Evolutionary conservation across 1,140 invertebrate species (phyloP), one percentile per base, ranked within the genome.

Genomic region (Pristionchus pacificus): DNA sequence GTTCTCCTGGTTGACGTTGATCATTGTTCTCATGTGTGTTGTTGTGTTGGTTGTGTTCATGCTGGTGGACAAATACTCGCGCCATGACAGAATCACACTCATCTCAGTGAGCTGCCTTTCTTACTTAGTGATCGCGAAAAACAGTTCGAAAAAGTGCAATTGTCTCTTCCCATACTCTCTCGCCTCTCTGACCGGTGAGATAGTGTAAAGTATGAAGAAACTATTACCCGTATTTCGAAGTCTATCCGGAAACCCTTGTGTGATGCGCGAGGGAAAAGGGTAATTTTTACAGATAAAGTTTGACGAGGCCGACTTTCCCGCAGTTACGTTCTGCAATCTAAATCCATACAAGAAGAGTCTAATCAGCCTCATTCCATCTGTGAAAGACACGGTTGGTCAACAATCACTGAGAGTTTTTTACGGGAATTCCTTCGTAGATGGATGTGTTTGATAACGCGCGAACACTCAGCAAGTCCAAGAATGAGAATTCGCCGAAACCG

Each of bases 231-330:
- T n/a, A n/a, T n/a, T n/a, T n/a, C n/a, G n/a, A n/a, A n/a, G n/a
- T n/a, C n/a, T n/a, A n/a, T n/a, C n/a, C n/a, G n/a, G n/a, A n/a
- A n/a, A n/a, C n/a, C n/a, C n/a, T n/a, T n/a, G n/a, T n/a, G n/a
- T n/a, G n/a, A n/a, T n/a, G n/a, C n/a, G n/a, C n/a, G n/a, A n/a
- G n/a, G n/a, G n/a, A n/a, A n/a, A n/a, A n/a, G n/a, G n/a, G n/a
- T n/a, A n/a, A n/a, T 14, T n/a, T 68, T 67, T 73, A 57, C 64
- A 73, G 71, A 31, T 73, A 19, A 73, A 73, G 68, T 73, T 73
- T 33, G 71, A 73, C 60, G 60, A 73, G 15, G 71, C 68, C 25
- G 71, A 73, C 27, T 73, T 73, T 27, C 71, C 71, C 32, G 71
- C 71, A 0, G 68, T 73, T 49, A 73, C 71, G n/a, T 73, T 73